phyloP scores from a whole-genome alignment of 2,888 invertebrate species.

The Pyrgus malvae region DNA sequence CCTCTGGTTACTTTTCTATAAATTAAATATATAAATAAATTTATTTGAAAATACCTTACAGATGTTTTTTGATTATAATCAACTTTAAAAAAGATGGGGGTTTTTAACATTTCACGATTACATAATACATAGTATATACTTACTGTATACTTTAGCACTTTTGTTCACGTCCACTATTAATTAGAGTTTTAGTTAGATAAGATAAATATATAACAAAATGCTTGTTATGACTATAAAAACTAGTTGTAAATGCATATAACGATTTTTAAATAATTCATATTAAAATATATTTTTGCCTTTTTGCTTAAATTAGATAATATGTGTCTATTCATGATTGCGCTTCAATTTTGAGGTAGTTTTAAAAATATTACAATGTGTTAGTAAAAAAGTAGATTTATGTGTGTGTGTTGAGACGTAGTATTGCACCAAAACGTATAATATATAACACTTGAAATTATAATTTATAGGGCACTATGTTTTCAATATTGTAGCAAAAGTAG shows the following conservation, averaged over 20 bases:
- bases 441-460: neutral
- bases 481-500: conserved; percentile 16
- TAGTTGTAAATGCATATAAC: neutral
- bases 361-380: neutral
- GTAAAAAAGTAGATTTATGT: conserved; percentile 1
- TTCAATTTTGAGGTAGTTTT: conserved; percentile 1
- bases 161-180: conserved; percentile 27
- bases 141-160: neutral
- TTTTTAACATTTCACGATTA: too few relatives aligned
- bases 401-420: conserved; percentile 4
- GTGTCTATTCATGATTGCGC: conserved; percentile 9
- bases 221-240: neutral
- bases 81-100: too few relatives aligned
- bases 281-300: conserved; percentile 3
- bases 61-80: too few relatives aligned
- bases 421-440: conserved; percentile 4
- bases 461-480: conserved; percentile 18
- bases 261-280: neutral
- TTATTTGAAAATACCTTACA: too few relatives aligned
- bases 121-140: neutral
- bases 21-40: too few relatives aligned
- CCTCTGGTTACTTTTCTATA: too few relatives aligned
- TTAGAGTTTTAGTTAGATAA: conserved; percentile 13
- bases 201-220: neutral
- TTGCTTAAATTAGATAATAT: neutral